phyloP scores from a whole-genome alignment of 2,797 vertebrate species.

The Spondyliosoma cantharus region DNA sequence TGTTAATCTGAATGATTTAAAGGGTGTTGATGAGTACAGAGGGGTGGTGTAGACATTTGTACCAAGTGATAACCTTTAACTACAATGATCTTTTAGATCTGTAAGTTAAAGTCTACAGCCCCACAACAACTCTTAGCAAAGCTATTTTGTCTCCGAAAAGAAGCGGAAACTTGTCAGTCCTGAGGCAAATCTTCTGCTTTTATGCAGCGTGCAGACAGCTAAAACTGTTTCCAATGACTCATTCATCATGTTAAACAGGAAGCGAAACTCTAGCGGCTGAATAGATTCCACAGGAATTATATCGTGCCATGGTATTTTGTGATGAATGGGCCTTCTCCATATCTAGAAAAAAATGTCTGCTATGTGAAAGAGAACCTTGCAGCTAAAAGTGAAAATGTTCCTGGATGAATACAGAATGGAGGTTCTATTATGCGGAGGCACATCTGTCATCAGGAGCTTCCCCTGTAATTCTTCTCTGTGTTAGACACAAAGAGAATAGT shows the following conservation, averaged over 20 bases:
- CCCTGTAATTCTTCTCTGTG: neutral
- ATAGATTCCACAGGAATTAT: neutral
- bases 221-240: conserved; percentile 1
- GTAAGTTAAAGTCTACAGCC: neutral
- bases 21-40: neutral
- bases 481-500: neutral
- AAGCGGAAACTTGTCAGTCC: neutral
- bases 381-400: neutral
- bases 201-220: conserved; percentile 6
- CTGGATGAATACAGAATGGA: neutral
- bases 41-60: neutral
- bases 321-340: neutral
- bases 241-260: conserved; percentile 6
- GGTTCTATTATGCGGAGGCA: neutral
- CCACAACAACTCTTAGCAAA: neutral
- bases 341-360: neutral
- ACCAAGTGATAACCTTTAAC: neutral
- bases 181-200: neutral
- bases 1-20: neutral
- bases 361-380: neutral
- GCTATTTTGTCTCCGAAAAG: neutral
- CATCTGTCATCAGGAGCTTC: neutral
- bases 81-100: neutral
- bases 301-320: neutral
- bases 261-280: neutral